A percentile compares a stretch with the other conserved stretches of the same genome.
These are phyloP conservation scores for Eremobia ochroleuca DNA, from an alignment of 2,888 invertebrate genomes.

Conservation along the genomic window DNA sequence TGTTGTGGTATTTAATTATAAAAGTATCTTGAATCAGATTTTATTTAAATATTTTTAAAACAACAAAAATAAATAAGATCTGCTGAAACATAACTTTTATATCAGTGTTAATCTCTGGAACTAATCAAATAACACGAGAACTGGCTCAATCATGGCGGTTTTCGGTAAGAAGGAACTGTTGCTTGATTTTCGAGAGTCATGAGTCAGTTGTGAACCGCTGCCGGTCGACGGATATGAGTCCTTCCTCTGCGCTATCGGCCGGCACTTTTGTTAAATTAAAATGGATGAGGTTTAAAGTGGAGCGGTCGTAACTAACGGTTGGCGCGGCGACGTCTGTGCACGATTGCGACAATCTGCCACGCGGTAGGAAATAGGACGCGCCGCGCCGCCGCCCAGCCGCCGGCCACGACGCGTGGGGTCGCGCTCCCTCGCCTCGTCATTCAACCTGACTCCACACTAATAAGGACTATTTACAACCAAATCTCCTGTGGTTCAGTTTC, in stretches of 20 bases:
- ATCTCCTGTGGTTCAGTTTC: slow-evolving; percentile 12
- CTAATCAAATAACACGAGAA: background rate
- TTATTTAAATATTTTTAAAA: background rate
- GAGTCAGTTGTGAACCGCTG: slow-evolving; percentile 72
- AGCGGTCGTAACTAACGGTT: slow-evolving; percentile 89
- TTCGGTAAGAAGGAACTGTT: slow-evolving; percentile 50
- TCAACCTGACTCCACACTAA: slow-evolving; percentile 64
- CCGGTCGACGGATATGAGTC: slow-evolving; percentile 87
- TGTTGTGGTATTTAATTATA: background rate
- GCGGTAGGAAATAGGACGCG: slow-evolving; percentile 81
- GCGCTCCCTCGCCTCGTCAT: slow-evolving; percentile 67
- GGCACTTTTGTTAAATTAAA: slow-evolving; percentile 91
- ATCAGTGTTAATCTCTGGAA: background rate
- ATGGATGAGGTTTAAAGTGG: slow-evolving; percentile 91
- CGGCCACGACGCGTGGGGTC: slow-evolving; percentile 82
- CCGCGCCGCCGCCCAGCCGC: slow-evolving; percentile 35
- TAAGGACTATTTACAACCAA: slow-evolving; percentile 29
- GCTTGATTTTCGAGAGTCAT: slow-evolving; percentile 64
- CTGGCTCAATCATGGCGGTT: slow-evolving; percentile 11
- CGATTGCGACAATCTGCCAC: slow-evolving; percentile 81
- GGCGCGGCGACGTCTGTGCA: slow-evolving; percentile 82
- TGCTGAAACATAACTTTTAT: background rate
- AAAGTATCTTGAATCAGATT: background rate
- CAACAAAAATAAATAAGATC: background rate
- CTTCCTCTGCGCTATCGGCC: slow-evolving; percentile 90